phyloP scores from a whole-genome alignment of 1,140 invertebrate species.

The Chironomus tepperi region DNA sequence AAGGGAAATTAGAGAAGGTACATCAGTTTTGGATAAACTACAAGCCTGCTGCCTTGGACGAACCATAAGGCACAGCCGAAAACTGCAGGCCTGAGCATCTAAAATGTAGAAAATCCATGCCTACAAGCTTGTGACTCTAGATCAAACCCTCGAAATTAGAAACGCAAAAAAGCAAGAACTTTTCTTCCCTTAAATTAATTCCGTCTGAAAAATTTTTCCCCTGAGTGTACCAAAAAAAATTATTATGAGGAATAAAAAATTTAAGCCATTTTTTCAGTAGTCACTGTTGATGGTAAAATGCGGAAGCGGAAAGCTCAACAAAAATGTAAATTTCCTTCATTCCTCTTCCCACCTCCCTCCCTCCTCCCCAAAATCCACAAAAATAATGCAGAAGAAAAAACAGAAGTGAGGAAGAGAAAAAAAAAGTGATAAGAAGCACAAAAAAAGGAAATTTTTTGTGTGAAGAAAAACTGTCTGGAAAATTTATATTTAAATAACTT shows the following conservation, averaged over 20 bases:
- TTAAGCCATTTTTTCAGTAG: not conserved
- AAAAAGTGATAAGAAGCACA: not conserved
- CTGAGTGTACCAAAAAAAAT: not conserved
- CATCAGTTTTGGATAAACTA: no score
- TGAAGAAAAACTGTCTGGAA: constrained; percentile 7
- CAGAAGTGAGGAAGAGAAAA: no score
- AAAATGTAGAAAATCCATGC: no score
- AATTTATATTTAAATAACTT: constrained; percentile 15
- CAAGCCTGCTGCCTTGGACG: no score
- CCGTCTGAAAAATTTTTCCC: not conserved
- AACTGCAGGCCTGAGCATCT: no score
- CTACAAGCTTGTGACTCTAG: no score
- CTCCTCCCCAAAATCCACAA: not conserved
- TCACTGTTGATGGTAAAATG: not conserved
- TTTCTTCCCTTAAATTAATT: no score
- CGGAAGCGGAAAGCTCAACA: constrained; percentile 11
- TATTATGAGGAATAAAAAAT: not conserved
- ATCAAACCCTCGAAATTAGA: no score
- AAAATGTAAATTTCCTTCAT: constrained; percentile 3
- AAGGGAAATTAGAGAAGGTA: no score
- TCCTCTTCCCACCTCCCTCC: not conserved
- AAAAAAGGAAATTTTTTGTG: not conserved
- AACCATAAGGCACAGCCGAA: no score
- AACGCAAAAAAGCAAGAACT: no score
- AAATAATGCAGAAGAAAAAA: not conserved